Conservation (phyloP, 2,888 invertebrate genomes). For the Lasioglossum zephyrum region DNA sequence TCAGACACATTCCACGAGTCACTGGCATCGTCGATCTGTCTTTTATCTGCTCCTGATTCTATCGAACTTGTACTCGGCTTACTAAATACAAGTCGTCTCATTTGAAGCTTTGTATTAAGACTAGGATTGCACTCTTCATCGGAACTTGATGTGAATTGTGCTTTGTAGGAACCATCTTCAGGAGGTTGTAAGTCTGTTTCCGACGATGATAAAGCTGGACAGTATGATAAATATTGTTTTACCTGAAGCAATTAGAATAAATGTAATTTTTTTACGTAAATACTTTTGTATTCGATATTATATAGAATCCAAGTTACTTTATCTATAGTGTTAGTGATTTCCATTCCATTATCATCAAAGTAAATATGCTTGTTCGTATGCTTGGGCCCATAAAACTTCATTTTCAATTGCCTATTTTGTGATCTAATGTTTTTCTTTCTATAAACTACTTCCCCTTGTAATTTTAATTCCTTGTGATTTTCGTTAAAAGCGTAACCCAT, state of each 20-base stretch:
- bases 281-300: background rate
- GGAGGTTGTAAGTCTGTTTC: constrained; percentile 73
- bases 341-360: constrained; percentile 89
- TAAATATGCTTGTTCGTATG: constrained; percentile 87
- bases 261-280: background rate
- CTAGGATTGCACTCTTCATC: constrained; percentile 80
- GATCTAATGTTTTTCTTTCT: constrained; percentile 87
- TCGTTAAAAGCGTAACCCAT: constrained; percentile 86
- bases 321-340: constrained; percentile 83
- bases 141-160: constrained; percentile 81
- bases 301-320: constrained; percentile 73
- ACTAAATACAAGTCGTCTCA: constrained; percentile 75
- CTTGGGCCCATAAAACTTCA: constrained; percentile 84
- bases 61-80: constrained; percentile 77
- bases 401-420: constrained; percentile 86
- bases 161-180: constrained; percentile 79
- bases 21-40: constrained; percentile 35
- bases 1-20: constrained; percentile 62
- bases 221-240: constrained; percentile 76
- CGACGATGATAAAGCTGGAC: constrained; percentile 68
- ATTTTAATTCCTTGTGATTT: constrained; percentile 75
- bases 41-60: constrained; percentile 72
- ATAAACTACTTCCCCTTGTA: constrained; percentile 87
- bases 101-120: constrained; percentile 74
- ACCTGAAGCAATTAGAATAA: constrained; percentile 67